These are phyloP conservation scores for Eretmocerus hayati DNA, from an alignment of 2,888 invertebrate genomes.

Conservation along the genomic window DNA sequence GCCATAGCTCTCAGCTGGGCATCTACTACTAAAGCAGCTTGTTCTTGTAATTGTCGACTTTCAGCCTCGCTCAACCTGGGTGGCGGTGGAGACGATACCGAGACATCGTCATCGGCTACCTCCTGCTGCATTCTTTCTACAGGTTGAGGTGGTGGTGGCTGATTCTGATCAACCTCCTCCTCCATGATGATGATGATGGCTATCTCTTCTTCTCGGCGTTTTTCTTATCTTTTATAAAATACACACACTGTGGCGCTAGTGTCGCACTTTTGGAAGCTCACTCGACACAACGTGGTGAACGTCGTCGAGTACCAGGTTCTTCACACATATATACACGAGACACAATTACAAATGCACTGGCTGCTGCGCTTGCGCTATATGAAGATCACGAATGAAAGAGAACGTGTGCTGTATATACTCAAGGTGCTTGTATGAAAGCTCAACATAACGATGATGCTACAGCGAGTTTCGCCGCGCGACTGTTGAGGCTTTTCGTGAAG, in stretches of 20 bases:
- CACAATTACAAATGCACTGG: too few relatives aligned
- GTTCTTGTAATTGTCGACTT: constrained; percentile 5
- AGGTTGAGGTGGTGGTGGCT: not conserved
- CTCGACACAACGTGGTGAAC: too few relatives aligned
- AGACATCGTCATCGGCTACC: not conserved
- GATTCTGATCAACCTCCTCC: not conserved
- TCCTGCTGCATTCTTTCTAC: not conserved
- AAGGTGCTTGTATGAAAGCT: not conserved
- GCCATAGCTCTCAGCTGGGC: constrained; percentile 23
- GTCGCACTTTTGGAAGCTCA: too few relatives aligned
- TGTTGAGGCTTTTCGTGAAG: constrained; percentile 6
- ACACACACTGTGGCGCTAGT: too few relatives aligned
- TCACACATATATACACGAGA: too few relatives aligned
- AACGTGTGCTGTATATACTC: too few relatives aligned
- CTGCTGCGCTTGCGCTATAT: too few relatives aligned
- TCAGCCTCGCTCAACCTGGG: not conserved
- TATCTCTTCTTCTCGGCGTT: too few relatives aligned
- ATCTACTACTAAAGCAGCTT: constrained; percentile 16
- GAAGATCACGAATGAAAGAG: too few relatives aligned
- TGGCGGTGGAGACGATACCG: not conserved
- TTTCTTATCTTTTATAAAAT: too few relatives aligned
- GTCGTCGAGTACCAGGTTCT: too few relatives aligned
- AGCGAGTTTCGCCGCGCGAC: constrained; percentile 13
- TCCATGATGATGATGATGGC: too few relatives aligned
- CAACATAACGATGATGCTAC: not conserved